A percentile compares a stretch with the other conserved stretches of the same genome.
Evolutionary conservation across 2,113 vertebrate genomes (phyloP).

Genomic region (Prochilodus magdalenae): DNA sequence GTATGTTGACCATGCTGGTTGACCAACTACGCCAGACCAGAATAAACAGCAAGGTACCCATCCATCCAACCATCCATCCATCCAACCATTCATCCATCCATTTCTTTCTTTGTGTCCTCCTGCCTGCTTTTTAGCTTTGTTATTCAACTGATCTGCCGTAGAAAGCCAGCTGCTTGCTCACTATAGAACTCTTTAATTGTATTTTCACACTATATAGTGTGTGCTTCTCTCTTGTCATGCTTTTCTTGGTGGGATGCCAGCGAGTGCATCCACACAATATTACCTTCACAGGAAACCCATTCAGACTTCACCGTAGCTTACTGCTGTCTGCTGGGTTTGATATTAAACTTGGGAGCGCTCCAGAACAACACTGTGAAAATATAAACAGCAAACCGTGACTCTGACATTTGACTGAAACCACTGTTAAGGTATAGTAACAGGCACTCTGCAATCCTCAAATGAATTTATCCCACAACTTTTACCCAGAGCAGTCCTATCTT

Average conservation of each 20-base stretch:
- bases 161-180: neutral
- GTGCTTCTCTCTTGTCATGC: constrained; percentile 7
- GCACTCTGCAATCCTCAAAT: neutral
- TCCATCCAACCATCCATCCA: too few species aligned
- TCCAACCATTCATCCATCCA: neutral
- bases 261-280: constrained; percentile 31
- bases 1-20: too few species aligned
- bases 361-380: neutral
- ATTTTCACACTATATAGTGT: constrained; percentile 2
- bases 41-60: too few species aligned
- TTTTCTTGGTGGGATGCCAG: constrained; percentile 32
- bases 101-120: neutral
- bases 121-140: too few species aligned
- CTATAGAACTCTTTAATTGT: constrained; percentile 1
- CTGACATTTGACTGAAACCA: neutral
- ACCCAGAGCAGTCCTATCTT: neutral
- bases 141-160: neutral
- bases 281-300: neutral
- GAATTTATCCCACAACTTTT: neutral
- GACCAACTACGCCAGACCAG: too few species aligned
- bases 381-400: neutral
- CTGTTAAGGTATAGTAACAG: neutral
- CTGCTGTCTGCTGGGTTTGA: neutral
- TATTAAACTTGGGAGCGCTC: neutral
- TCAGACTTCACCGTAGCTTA: neutral